phyloP scores from a whole-genome alignment of 2,797 vertebrate genomes.

The Ctenochaetus hawaiiensis region DNA sequence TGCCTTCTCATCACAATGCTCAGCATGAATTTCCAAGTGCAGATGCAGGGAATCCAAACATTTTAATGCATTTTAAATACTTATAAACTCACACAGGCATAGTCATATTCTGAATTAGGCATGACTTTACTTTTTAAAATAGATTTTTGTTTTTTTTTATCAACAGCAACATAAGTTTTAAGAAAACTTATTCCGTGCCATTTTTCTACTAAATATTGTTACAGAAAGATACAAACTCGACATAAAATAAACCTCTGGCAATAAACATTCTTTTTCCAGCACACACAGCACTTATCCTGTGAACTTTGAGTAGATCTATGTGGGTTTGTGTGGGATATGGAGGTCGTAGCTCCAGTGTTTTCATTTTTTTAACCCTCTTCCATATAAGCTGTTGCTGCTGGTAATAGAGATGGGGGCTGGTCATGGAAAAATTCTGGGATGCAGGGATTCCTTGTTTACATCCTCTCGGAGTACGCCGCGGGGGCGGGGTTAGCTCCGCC shows the following conservation, averaged over 20 bases:
- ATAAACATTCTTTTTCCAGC: not conserved
- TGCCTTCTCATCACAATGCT: not conserved
- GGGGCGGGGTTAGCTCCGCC: slow-evolving; percentile 83
- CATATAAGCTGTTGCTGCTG: slow-evolving; percentile 39
- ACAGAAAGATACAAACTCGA: not conserved
- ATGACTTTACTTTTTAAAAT: not conserved
- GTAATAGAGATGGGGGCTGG: slow-evolving; percentile 23
- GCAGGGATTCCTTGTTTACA: slow-evolving; percentile 85
- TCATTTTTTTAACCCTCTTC: not conserved
- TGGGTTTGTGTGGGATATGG: not conserved
- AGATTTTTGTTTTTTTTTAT: not conserved
- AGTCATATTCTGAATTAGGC: not conserved
- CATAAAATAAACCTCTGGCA: not conserved
- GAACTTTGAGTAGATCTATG: not conserved
- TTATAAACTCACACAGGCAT: no score
- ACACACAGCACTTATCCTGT: not conserved
- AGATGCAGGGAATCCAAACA: not conserved
- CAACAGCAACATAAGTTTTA: not conserved
- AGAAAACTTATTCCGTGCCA: no score
- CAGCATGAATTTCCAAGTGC: not conserved
- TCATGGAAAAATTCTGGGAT: slow-evolving; percentile 77
- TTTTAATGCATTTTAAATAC: not conserved
- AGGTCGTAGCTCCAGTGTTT: not conserved
- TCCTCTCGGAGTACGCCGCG: slow-evolving; percentile 78
- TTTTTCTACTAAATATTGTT: not conserved